These are phyloP conservation scores for Elanoides forficatus DNA, from an alignment of 2,113 vertebrate species.

Conservation along the genomic window DNA sequence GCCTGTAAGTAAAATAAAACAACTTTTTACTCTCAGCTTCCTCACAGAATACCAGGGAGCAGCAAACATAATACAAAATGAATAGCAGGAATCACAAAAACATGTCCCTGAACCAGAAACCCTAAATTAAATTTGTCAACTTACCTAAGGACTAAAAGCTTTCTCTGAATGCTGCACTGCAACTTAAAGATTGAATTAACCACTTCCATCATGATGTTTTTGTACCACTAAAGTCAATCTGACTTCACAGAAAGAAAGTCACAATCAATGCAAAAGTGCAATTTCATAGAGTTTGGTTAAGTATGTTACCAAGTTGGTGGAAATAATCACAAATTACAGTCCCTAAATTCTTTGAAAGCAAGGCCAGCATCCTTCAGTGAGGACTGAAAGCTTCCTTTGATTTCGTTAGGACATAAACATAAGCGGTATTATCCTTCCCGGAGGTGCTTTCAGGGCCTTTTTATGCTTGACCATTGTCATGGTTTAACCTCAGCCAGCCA, in stretches of 20 bases:
- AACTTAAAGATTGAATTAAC: slow-evolving; percentile 18
- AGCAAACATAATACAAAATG: neutral
- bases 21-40: neutral
- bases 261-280: neutral
- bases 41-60: neutral
- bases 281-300: neutral
- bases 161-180: neutral
- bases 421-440: neutral
- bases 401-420: neutral
- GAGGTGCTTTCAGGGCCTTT: neutral
- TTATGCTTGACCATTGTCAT: neutral
- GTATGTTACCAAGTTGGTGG: neutral
- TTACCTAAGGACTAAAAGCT: slow-evolving; percentile 28
- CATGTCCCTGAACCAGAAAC: neutral
- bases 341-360: neutral
- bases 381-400: neutral
- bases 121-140: slow-evolving; percentile 26
- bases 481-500: too few relatives aligned
- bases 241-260: neutral
- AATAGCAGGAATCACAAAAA: neutral
- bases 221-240: neutral
- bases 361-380: neutral
- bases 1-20: neutral
- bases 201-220: neutral
- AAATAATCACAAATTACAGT: neutral